These are phyloP conservation scores for Autographa pulchrina DNA, from an alignment of 2,888 invertebrate genomes.

Conservation along the genomic window DNA sequence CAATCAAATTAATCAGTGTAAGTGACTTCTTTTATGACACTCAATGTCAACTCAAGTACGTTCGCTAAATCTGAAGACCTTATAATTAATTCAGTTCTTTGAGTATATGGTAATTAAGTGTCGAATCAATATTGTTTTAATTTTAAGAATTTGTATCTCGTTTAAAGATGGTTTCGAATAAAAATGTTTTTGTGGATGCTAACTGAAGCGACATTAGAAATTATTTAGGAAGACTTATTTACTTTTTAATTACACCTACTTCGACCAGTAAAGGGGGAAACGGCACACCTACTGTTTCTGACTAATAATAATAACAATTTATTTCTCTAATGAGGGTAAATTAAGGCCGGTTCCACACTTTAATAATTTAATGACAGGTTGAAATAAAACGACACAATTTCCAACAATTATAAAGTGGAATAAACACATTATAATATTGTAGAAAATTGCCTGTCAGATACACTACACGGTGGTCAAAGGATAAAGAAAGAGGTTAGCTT, in stretches of 20 bases:
- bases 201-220: not conserved
- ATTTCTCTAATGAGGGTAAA: slow-evolving; percentile 5
- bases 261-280: not conserved
- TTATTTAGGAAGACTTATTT: not conserved
- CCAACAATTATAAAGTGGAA: slow-evolving; percentile 46
- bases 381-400: slow-evolving; percentile 19
- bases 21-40: slow-evolving; percentile 53
- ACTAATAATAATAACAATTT: not conserved
- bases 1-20: slow-evolving; percentile 55
- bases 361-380: slow-evolving; percentile 3
- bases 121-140: not conserved
- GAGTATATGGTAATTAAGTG: slow-evolving; percentile 4
- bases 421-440: slow-evolving; percentile 73
- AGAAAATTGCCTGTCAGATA: slow-evolving; percentile 84
- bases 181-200: not conserved
- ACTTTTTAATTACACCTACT: not conserved
- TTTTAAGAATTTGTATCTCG: no score
- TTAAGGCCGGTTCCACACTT: not conserved
- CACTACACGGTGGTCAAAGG: slow-evolving; percentile 79
- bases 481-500: slow-evolving; percentile 69
- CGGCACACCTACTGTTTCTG: not conserved
- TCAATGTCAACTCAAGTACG: slow-evolving; percentile 33
- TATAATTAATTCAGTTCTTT: not conserved
- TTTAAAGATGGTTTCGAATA: no score
- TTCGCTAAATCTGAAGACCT: not conserved